Conservation (phyloP, 2,113 vertebrate species). For the Fregetta grallaria region DNA sequence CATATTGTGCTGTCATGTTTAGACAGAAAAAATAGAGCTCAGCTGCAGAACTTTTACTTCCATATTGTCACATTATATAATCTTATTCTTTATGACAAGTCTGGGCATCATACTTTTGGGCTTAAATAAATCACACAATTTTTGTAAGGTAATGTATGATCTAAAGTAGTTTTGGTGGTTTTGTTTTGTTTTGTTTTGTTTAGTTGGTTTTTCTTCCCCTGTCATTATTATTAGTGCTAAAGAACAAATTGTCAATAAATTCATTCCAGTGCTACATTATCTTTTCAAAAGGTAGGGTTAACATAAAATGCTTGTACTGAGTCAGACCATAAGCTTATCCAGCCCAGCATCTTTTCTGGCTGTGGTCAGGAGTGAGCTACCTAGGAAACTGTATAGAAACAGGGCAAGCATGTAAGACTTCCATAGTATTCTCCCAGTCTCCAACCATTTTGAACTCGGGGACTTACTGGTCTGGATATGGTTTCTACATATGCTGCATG, state of each 20-base stretch:
- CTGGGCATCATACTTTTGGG: background rate
- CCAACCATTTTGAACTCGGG: background rate
- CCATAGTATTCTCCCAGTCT: background rate
- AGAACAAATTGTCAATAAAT: background rate
- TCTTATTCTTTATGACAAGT: background rate
- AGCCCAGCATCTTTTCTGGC: background rate
- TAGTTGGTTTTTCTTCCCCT: accelerated
- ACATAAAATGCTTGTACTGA: background rate
- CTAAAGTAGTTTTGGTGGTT: background rate
- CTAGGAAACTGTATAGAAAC: background rate
- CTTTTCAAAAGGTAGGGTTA: background rate
- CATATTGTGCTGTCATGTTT: background rate
- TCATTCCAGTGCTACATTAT: background rate
- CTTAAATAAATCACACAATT: background rate
- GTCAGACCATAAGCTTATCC: background rate
- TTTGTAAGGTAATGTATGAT: background rate
- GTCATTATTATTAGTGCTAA: background rate
- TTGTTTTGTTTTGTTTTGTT: too few relatives aligned
- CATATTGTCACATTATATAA: background rate
- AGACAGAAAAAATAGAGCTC: background rate
- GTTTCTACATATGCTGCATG: background rate
- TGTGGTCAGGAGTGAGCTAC: background rate
- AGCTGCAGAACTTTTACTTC: background rate
- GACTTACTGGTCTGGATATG: background rate
- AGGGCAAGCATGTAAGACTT: background rate